Evolutionary conservation across 2,797 vertebrate species (phyloP), one percentile per base, ranked within the genome.

Genomic region (Phrynocephalus vlangalii): DNA sequence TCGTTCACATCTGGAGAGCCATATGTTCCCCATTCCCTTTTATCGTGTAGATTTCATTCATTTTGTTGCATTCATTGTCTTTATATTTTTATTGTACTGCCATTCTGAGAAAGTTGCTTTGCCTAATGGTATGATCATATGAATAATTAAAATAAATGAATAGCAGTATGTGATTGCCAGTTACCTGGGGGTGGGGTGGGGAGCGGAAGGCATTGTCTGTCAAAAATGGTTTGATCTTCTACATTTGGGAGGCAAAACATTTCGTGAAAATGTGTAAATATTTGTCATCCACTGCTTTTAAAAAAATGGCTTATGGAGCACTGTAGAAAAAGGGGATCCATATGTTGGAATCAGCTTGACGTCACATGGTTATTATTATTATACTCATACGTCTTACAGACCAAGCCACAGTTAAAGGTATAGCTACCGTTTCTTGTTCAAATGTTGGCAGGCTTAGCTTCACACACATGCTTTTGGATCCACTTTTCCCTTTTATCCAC

Each of bases 61-160:
- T 50, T 85, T 67, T 85, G 63, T 33, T 85, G 28, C 52, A 48
- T 78, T 68, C 5, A 3, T 26, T 44, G 20, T 5, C n/a, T 68
- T 78, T 67, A 30, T 82, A 13, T 26, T 82, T 67, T 82, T 82
- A 82, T 68, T 68, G 5, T 78, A 85, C 50, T 68, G 38, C 84
- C 30, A 33, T 67, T 15, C 44, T 52, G 18, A 56, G n/a, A 50
- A 52, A 78, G 38, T 1, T 71, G 44, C 33, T 84, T 66, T 67
- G 56, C 63, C 11, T 30, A 84, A 71, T 15, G 33, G n/a, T 78
- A 33, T 18, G 63, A n/a, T 78, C 5, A 5, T 44, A 44, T 68
- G 50, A 85, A 67, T 76, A 67, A n/a, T 13, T 44, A n/a, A 56
- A 52, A 52, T 16, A n/a, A 26, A 63, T 9, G 63, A 28, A 79